Evolutionary conservation across 2,888 invertebrate species (phyloP), one percentile per base, ranked within the genome.

Genomic region (Platynereis dumerilii): DNA sequence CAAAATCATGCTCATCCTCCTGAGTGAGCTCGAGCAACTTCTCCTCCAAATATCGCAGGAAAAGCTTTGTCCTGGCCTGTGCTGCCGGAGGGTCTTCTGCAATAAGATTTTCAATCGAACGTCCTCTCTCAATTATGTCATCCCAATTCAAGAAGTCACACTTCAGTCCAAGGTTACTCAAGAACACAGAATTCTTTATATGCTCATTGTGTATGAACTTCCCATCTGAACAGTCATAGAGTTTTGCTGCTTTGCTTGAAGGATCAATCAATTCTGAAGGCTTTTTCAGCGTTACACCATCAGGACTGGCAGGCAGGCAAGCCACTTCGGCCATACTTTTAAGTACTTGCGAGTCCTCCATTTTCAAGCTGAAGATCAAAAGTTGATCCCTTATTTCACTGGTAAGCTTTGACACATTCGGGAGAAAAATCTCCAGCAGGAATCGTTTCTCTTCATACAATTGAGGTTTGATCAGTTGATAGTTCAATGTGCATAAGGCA

Each of bases 261-360:
- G 74, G 77, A 61, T 74, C 65, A 17, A 79, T 66, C 27, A 77
- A 60, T 7, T 76, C 73, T 22, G n/a, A 34, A 26, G 75, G 71
- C 28, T 39, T 67, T 26, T 63, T 61, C 5, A 78, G 61, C 10
- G 12, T 58, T 27, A 29, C 55, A 1, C 74, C 72, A 60, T 70
- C 64, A 12, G 75, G 74, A 15, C 71, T 60, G 1, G 68, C 68
- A 10, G 75, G 77, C 27, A 75, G 70, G 58, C 78, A 78, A 10
- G 55, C 26, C 17, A 54, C 44, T 12, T 48, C 48, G 24, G 26
- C 39, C 10, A 76, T 5, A 65, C 74, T 55, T 64, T 71, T 58
- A 64, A 73, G 57, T 64, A 78, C 29, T 61, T 66, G 45, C 66
- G 71, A 17, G 55, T 66, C 42, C 67, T 74, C 56, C 67, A 71